Conservation (phyloP, 2,888 invertebrate species). For the Tenthredo amoena region DNA sequence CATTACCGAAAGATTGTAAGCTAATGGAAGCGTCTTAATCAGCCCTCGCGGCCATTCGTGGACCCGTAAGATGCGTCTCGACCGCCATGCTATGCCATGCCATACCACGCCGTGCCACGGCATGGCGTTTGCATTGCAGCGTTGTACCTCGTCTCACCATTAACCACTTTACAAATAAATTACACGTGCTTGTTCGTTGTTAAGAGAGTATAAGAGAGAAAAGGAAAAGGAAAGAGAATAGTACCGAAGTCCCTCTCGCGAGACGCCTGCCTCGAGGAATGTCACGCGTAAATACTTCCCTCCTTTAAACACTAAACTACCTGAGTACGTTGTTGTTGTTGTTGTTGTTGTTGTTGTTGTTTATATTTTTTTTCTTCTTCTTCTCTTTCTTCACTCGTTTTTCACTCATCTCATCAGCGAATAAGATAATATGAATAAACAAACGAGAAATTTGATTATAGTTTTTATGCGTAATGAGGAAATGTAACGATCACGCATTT, state of each 20-base stretch:
- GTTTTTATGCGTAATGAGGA: background rate
- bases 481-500: no score
- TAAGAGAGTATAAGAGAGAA: background rate
- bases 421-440: background rate
- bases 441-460: background rate
- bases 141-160: conserved; percentile 35
- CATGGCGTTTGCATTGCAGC: background rate
- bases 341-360: no score
- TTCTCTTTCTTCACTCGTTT: background rate
- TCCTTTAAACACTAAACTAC: background rate
- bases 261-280: conserved; percentile 10
- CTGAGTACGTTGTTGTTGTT: background rate
- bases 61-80: background rate
- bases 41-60: conserved; percentile 38
- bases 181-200: conserved; percentile 33
- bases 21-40: conserved; percentile 54
- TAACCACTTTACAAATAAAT: conserved; percentile 47
- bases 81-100: background rate
- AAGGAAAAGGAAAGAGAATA: conserved; percentile 42
- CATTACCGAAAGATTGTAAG: conserved; percentile 53
- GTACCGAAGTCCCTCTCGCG: conserved; percentile 5
- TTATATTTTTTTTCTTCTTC: background rate
- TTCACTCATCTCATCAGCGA: background rate
- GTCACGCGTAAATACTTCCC: conserved; percentile 19
- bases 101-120: background rate